Conservation (phyloP, 2,113 vertebrate species). For the Peromyscus polionotus region DNA sequence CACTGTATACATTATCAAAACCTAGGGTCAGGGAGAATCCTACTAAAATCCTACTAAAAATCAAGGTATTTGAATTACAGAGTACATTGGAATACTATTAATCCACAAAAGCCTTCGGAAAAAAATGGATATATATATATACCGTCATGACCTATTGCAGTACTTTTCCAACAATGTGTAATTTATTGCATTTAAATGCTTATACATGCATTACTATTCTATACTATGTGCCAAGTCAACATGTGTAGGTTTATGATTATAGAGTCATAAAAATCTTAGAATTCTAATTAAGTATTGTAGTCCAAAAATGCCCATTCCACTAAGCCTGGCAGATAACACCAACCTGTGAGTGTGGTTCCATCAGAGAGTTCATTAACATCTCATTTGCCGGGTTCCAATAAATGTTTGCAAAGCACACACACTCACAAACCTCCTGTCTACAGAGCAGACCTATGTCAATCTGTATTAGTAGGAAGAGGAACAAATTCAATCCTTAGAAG, state of each 20-base stretch:
- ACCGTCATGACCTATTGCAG: not conserved
- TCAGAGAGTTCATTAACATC: not conserved
- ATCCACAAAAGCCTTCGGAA: not conserved
- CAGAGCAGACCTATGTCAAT: not conserved
- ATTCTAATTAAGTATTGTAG: not conserved
- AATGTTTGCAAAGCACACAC: not conserved
- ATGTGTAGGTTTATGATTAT: not conserved
- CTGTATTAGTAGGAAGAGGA: not conserved
- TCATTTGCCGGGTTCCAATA: not conserved
- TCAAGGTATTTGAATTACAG: not conserved
- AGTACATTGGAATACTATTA: not conserved
- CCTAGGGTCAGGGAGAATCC: not conserved
- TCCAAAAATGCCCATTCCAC: not conserved
- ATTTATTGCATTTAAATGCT: not conserved
- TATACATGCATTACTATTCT: not conserved
- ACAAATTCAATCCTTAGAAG: not conserved
- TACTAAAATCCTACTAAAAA: conserved; percentile 46
- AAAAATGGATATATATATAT: not conserved
- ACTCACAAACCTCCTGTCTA: not conserved
- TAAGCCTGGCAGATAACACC: not conserved
- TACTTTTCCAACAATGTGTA: not conserved
- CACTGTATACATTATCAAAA: not conserved
- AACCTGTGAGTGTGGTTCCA: not conserved
- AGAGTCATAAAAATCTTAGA: not conserved
- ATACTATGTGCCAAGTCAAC: not conserved